A percentile compares a stretch with the other conserved stretches of the same genome.
Conservation (phyloP, 1,140 invertebrate genomes). For the Aphidius ervi region DNA sequence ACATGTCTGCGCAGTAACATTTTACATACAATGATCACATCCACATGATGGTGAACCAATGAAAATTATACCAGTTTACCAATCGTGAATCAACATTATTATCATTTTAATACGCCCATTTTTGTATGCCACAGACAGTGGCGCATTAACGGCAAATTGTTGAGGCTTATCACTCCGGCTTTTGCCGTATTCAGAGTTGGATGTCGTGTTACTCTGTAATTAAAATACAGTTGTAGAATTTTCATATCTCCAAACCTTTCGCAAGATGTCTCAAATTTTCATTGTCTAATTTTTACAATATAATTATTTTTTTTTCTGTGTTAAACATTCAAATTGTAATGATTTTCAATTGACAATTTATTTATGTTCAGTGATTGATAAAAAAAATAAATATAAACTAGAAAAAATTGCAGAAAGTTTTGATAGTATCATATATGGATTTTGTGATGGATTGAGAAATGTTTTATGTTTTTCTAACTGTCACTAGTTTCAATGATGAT, state of each 20-base stretch:
- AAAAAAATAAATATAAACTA: too few species aligned
- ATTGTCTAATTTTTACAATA: too few species aligned
- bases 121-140: slow-evolving; percentile 30
- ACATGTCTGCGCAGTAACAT: slow-evolving; percentile 31
- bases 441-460: too few species aligned
- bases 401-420: too few species aligned
- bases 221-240: not conserved
- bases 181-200: slow-evolving; percentile 30
- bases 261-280: too few species aligned
- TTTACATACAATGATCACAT: slow-evolving; percentile 22
- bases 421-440: not conserved
- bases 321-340: too few species aligned
- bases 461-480: too few species aligned
- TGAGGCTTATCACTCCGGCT: slow-evolving; percentile 42
- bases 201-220: slow-evolving; percentile 12
- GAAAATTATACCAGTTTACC: not conserved
- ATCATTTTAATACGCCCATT: slow-evolving; percentile 15
- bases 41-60: slow-evolving; percentile 22
- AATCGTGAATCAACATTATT: slow-evolving; percentile 11
- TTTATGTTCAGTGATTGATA: too few species aligned
- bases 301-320: too few species aligned
- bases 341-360: too few species aligned
- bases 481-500: too few species aligned
- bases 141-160: slow-evolving; percentile 36
- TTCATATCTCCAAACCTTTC: too few species aligned